Conservation (phyloP, 2,797 vertebrate genomes). For the Rhincodon typus region DNA sequence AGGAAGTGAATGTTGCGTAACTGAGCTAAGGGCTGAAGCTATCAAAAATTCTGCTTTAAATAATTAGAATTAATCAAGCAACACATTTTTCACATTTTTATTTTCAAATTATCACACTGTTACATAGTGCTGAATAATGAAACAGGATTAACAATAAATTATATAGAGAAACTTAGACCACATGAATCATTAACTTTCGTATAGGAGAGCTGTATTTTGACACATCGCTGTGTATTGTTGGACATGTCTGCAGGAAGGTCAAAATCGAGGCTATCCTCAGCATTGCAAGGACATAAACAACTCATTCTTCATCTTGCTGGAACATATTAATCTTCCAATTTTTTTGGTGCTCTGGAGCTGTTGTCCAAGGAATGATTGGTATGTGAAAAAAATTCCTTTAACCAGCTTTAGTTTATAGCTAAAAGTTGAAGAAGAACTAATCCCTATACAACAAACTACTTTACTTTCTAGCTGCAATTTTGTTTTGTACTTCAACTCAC, state of each 20-base stretch:
- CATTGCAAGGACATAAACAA: slow-evolving; percentile 36
- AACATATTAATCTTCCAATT: slow-evolving; percentile 42
- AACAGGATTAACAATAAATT: slow-evolving; percentile 8
- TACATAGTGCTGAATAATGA: neutral
- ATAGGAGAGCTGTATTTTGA: neutral
- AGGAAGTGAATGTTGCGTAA: neutral
- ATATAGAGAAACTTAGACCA: neutral
- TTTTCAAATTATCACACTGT: slow-evolving; percentile 24
- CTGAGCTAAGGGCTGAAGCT: neutral
- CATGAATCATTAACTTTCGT: slow-evolving; percentile 18
- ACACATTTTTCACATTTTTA: neutral
- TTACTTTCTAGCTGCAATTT: neutral
- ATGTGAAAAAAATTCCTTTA: slow-evolving; percentile 46
- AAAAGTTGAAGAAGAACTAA: slow-evolving; percentile 43
- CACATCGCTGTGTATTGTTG: neutral
- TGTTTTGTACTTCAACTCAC: too few relatives aligned
- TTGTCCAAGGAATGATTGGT: slow-evolving; percentile 41
- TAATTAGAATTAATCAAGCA: neutral
- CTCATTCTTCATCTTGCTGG: slow-evolving; percentile 40
- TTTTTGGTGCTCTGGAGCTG: slow-evolving; percentile 37
- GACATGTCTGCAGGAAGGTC: slow-evolving; percentile 25
- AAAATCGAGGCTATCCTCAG: slow-evolving; percentile 30
- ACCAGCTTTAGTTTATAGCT: slow-evolving; percentile 44
- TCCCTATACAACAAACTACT: slow-evolving; percentile 29
- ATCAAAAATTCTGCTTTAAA: neutral